phyloP scores from a whole-genome alignment of 2,797 vertebrate species.

The Cuculus canorus region DNA sequence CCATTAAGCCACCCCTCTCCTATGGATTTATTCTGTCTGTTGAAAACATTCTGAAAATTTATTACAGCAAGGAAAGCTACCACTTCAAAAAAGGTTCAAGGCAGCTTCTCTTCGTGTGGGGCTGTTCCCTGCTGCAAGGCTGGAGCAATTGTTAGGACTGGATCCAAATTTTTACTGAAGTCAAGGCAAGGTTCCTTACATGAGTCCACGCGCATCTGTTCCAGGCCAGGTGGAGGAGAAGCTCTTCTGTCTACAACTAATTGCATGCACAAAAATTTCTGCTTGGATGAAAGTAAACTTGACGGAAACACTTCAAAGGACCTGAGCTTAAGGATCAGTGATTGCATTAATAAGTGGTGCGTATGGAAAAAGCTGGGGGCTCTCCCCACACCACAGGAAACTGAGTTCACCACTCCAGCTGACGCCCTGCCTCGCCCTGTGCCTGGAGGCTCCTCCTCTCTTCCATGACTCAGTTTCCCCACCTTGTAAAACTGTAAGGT shows the following conservation, averaged over 20 bases:
- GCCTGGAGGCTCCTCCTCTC: not conserved
- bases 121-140: not conserved
- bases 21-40: slow-evolving; percentile 20
- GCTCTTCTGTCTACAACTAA: not conserved
- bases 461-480: slow-evolving; percentile 8
- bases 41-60: slow-evolving; percentile 32
- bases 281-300: not conserved
- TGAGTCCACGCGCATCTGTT: not conserved
- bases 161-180: not conserved
- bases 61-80: not conserved
- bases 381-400: not conserved
- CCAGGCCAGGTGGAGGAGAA: not conserved
- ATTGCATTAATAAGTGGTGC: not conserved
- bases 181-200: not conserved
- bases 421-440: not conserved
- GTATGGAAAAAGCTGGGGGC: not conserved
- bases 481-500: not conserved
- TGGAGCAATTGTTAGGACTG: not conserved
- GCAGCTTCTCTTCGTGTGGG: not conserved
- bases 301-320: not conserved
- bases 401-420: rapidly evolving
- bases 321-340: not conserved
- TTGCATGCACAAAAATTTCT: not conserved
- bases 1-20: slow-evolving; percentile 4
- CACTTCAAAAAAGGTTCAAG: not conserved